Conservation (phyloP, 2,888 invertebrate species). For the Drosophila tripunctata region DNA sequence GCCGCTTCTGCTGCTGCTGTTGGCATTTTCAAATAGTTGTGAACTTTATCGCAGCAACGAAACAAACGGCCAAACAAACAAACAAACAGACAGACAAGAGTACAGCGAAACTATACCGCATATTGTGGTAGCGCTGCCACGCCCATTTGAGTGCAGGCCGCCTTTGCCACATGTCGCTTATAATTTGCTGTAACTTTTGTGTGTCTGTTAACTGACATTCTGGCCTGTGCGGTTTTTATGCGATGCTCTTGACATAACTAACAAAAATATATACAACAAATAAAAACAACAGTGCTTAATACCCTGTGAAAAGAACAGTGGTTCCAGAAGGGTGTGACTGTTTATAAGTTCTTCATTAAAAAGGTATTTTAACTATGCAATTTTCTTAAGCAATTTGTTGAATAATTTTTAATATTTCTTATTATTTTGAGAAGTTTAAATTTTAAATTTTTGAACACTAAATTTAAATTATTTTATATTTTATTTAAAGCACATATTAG, state of each 20-base stretch:
- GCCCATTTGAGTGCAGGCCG: background rate
- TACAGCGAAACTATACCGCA: conserved; percentile 33
- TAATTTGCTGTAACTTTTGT: conserved; percentile 66
- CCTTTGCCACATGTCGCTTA: conserved; percentile 67
- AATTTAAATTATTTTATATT: no score
- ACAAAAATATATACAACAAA: conserved; percentile 13
- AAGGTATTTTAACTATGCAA: no score
- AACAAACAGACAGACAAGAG: background rate
- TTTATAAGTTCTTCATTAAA: no score
- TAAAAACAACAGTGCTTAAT: background rate
- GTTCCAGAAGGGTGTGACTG: no score
- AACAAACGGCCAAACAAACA: conserved; percentile 7
- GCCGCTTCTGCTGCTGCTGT: conserved; percentile 34
- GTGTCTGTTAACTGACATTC: conserved; percentile 58
- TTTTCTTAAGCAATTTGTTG: no score
- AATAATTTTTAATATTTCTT: no score
- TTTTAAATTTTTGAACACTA: no score
- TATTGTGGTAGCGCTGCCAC: conserved; percentile 50
- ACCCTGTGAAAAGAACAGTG: conserved; percentile 3
- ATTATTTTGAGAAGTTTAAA: no score
- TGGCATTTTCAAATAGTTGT: conserved; percentile 69
- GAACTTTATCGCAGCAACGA: conserved; percentile 63
- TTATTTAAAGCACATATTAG: no score
- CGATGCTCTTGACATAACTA: conserved; percentile 33
- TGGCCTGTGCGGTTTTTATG: conserved; percentile 51